Evolutionary conservation across 37 sponge, comb jelly and placozoan species (phyloP), one percentile per base, ranked within the genome.

Genomic region (Crambe crambe): DNA sequence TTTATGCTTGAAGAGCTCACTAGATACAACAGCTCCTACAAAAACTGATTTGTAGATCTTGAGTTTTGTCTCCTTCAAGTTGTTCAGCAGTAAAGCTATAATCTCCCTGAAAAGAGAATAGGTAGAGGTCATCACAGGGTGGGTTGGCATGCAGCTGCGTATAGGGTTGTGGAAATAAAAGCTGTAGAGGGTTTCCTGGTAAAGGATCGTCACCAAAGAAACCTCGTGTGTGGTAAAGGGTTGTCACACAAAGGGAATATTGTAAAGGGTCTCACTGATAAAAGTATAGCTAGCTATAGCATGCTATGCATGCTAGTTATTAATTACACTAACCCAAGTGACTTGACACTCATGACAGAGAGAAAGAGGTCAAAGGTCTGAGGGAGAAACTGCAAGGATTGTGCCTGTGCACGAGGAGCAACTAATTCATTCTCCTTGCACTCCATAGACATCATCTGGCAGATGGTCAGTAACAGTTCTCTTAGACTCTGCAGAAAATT

Each of bases 371-470:
- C 56, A 37, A 92, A 80, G 18, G 84, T 92, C 30, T 68, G 42
- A 40, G 88, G 88, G 30, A 92, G 68, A 73, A 86, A 87, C 77
- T 87, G 87, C 35, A 92, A 39, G 9, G 85, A 87, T 37, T 79
- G 79, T 57, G 92, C 92, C 63, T 92, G 88, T 38, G 80, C 80
- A 9, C 79, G 51, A 38, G 89, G 89, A 9, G 89, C 89, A 3
- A 89, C 70, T 15, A 83, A 61, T 59, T 89, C 89, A 78, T 74
- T 77, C 43, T 89, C 83, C 37, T 74, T 79, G 65, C 78, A 83
- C 23, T 83, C 76, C 31, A 73, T 42, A 2, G 63, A 62, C 75
- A 89, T 83, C 84, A 89, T 78, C 36, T 79, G 66, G 74, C 83
- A 89, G 37, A 79, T 73, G 25, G 78, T 77, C 25, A 26, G 34